These are phyloP conservation scores for Atherinomorus stipes DNA, from an alignment of 2,113 vertebrate genomes.

Conservation along the genomic window DNA sequence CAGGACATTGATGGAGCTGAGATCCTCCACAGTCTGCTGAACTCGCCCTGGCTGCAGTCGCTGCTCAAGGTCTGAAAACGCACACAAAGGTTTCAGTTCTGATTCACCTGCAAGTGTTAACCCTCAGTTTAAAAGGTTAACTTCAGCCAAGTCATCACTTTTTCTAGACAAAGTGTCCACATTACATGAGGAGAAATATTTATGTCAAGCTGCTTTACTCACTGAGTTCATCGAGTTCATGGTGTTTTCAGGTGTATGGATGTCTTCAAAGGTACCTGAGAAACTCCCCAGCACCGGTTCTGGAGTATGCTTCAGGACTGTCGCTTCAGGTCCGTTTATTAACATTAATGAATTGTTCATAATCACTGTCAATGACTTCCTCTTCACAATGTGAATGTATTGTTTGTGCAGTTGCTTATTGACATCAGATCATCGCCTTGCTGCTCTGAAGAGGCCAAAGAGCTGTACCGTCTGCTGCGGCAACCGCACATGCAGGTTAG, in stretches of 20 bases:
- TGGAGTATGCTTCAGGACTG: constrained; percentile 80
- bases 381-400: not conserved
- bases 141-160: too few relatives aligned
- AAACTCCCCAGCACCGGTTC: constrained; percentile 80
- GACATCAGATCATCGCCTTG: constrained; percentile 73
- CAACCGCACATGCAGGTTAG: constrained; percentile 89
- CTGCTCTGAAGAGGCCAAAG: constrained; percentile 85
- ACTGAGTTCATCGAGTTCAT: too few relatives aligned
- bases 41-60: constrained; percentile 90
- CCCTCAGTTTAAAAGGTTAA: too few relatives aligned
- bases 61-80: constrained; percentile 87
- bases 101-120: too few relatives aligned
- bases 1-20: constrained; percentile 86
- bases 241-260: constrained; percentile 87
- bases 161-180: too few relatives aligned
- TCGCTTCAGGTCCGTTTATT: constrained; percentile 85
- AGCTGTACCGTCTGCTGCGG: constrained; percentile 86
- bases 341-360: not conserved
- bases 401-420: constrained; percentile 66
- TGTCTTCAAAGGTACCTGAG: constrained; percentile 86
- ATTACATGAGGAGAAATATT: too few relatives aligned
- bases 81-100: too few relatives aligned
- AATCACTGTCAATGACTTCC: not conserved
- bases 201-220: too few relatives aligned
- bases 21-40: constrained; percentile 88